Evolutionary conservation across 2,888 invertebrate species (phyloP), one percentile per base, ranked within the genome.

Genomic region (Cabera pusaria): DNA sequence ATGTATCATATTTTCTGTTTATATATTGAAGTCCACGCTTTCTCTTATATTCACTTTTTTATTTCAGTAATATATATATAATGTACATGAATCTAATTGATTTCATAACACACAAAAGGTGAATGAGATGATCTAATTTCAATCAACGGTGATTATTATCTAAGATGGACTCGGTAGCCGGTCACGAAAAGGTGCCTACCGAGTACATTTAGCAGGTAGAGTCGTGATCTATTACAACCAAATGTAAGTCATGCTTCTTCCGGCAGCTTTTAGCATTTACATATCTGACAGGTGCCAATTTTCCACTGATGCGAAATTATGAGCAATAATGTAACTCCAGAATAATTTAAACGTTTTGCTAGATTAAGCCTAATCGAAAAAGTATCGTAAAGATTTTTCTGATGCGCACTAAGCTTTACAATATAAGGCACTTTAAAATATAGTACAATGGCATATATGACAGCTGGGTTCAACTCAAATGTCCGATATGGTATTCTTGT

Each of bases 161-260:
- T 24, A 34, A 29, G 10, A 20, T 11, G 12, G 35, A 22, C 21
- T 34, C 26, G 37, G 35, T 36, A 46, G 39, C 42, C 10, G 24
- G 45, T 53, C 50, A 50, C 52, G 50, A 21, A 12, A 8, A 47
- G 26, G 6, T 9, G 5, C 7, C 22, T 20, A 24, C 31, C 6
- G 17, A 3, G 5, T 31, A 10, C 35, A 44, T 20, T 35, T 22
- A 21, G 32, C 20, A 35, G 4, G 20, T 14, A 10, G 27, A 29
- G 33, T 51, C 43, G 43, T 48, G 43, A 37, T 42, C 12, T n/a
- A n/a, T n/a, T n/a, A n/a, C n/a, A n/a, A n/a, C 22, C 28, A 9
- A 16, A 38, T 38, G 4, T 31, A 8, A 12, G 19, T 38, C 20
- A 35, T n/a, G 21, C 18, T 16, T 19, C 18, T 25, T 35, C 26